Evolutionary conservation across 2,797 vertebrate genomes (phyloP), one percentile per base, ranked within the genome.

Genomic region (Cirrhinus molitorella): DNA sequence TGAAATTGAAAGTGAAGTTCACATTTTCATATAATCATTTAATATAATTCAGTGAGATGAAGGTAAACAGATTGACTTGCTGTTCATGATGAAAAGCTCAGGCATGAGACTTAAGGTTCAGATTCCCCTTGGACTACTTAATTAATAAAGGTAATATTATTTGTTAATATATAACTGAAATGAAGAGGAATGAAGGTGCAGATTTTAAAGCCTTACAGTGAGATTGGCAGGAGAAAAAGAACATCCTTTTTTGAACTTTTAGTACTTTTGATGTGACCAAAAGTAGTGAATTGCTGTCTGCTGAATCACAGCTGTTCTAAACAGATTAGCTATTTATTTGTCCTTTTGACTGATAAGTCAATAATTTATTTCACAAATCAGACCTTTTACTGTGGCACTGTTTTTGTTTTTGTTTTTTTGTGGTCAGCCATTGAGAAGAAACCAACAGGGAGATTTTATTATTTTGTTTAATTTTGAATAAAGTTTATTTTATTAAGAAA

Each of bases 21-120:
- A 66, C 25, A 37, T n/a, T 79, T 21, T 65, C 25, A 31, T 51
- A 37, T 79, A 79, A 53, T 67, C 45, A 17, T 17, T 51, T 79
- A 19, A 34, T 53, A 45, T 61, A 79, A 79, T 53, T 37, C 45
- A 40, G 13, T 17, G 21, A 37, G 63, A 51, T 67, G n/a, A 79
- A 51, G 28, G 61, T 53, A 40, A 67, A 79, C 61, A 79, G 74
- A 61, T 37, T 53, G 45, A 47, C 28, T 79, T 23, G 2, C 45
- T 67, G 61, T 66, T 13, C 63, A 53, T 51, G 76, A 66, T 34
- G 28, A 79, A 79, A 4, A 21, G 45, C 28, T 79, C 45, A 37
- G 45, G 13, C 4, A 19, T 51, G n/a, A 25, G 28, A 23, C 45
- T 23, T 66, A 40, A 67, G 63, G 31, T 53, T 12, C 17, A 37